phyloP scores from a whole-genome alignment of 37 sponge, comb jelly and placozoan genomes.

The Bolinopsis microptera region DNA sequence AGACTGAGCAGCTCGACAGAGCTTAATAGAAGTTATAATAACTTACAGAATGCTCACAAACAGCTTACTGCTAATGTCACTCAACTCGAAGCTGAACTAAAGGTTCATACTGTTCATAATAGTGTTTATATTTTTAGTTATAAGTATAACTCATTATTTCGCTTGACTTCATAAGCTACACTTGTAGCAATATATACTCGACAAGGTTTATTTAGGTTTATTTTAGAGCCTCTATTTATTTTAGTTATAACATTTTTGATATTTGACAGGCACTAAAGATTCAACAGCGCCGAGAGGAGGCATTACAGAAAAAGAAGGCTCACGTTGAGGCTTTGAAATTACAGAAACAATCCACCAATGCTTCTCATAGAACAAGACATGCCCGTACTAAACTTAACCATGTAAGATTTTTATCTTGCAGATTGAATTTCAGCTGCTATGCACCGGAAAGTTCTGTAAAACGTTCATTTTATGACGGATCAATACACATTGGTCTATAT shows the following conservation, averaged over 20 bases:
- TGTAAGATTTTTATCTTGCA: background rate
- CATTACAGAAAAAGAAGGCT: background rate
- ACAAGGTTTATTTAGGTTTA: too few relatives aligned
- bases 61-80: constrained; percentile 29
- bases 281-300: constrained; percentile 13
- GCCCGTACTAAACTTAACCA: background rate
- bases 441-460: too few relatives aligned
- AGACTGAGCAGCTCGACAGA: background rate
- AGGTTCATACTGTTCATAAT: constrained; percentile 25
- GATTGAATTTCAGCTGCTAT: too few relatives aligned
- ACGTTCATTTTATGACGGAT: too few relatives aligned
- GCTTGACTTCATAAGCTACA: too few relatives aligned
- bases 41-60: background rate
- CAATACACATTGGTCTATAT: too few relatives aligned
- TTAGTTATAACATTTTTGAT: too few relatives aligned
- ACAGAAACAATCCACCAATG: constrained; percentile 20
- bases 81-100: background rate
- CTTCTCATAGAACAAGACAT: background rate
- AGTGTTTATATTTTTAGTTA: too few relatives aligned
- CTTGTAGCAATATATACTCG: too few relatives aligned
- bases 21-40: constrained; percentile 19
- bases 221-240: too few relatives aligned
- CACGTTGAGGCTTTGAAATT: constrained; percentile 47
- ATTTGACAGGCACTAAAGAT: constrained; percentile 6
- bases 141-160: too few relatives aligned